These are phyloP conservation scores for Pollenia labialis DNA, from an alignment of 2,888 invertebrate species.

Conservation along the genomic window DNA sequence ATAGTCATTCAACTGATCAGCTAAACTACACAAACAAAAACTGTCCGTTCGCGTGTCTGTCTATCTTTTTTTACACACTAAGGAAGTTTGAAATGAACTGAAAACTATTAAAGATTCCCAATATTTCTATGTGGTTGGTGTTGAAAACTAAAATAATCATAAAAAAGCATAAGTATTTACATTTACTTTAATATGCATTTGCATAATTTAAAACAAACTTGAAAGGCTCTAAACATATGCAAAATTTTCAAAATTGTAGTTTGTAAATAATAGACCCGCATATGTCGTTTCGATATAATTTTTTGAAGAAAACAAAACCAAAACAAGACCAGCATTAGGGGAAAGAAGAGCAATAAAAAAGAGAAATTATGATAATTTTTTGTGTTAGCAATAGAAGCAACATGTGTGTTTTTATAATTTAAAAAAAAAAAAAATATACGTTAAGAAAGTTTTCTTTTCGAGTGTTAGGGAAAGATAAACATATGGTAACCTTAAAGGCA, in stretches of 20 bases:
- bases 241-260: slow-evolving; percentile 42
- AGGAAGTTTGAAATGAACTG: background rate
- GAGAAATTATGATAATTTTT: slow-evolving; percentile 46
- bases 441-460: slow-evolving; percentile 1
- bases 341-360: slow-evolving; percentile 23
- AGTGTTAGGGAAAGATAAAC: background rate
- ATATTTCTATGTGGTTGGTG: slow-evolving; percentile 20
- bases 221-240: slow-evolving; percentile 26
- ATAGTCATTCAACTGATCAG: slow-evolving; percentile 5
- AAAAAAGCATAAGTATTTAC: slow-evolving; percentile 53
- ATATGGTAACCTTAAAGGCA: background rate
- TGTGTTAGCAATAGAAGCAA: slow-evolving; percentile 14
- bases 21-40: background rate
- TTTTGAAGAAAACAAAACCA: slow-evolving; percentile 5
- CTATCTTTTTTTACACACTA: no score
- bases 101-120: background rate
- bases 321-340: slow-evolving; percentile 24
- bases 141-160: slow-evolving; percentile 12
- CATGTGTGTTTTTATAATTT: slow-evolving; percentile 38
- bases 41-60: no score
- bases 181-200: slow-evolving; percentile 57
- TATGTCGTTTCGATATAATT: slow-evolving; percentile 4
- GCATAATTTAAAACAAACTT: slow-evolving; percentile 36
- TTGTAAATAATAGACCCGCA: slow-evolving; percentile 29
- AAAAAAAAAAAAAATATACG: background rate